These are phyloP conservation scores for Apeira syringaria DNA, from an alignment of 2,888 invertebrate species.

Conservation along the genomic window DNA sequence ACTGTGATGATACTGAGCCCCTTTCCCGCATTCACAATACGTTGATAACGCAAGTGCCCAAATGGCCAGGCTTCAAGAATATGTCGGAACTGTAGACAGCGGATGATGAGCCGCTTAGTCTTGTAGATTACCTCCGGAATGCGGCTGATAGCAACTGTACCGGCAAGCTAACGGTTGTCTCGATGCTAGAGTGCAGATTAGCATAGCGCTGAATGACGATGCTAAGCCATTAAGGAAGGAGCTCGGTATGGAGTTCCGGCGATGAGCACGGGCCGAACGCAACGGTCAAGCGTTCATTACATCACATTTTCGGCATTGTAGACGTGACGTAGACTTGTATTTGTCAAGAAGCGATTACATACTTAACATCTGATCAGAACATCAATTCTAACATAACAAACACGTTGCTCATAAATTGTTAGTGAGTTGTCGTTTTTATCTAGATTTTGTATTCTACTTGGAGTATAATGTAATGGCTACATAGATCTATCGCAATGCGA, in stretches of 20 bases:
- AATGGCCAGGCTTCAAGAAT: neutral
- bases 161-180: conserved; percentile 10
- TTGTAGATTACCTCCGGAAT: conserved; percentile 5
- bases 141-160: conserved; percentile 27
- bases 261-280: neutral
- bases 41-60: neutral
- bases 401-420: too few species aligned
- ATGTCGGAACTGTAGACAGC: neutral
- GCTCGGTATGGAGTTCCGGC: conserved; percentile 18
- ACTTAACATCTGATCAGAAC: too few species aligned
- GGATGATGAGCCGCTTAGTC: neutral
- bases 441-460: too few species aligned
- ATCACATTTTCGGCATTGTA: too few species aligned
- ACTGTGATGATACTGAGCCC: neutral
- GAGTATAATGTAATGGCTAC: too few species aligned
- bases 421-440: too few species aligned
- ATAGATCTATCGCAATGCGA: too few species aligned
- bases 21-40: neutral
- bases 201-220: conserved; percentile 1
- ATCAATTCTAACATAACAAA: too few species aligned
- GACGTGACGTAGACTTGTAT: too few species aligned
- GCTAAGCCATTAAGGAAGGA: conserved; percentile 5
- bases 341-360: too few species aligned
- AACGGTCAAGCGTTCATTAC: neutral
- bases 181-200: conserved; percentile 5